phyloP scores from a whole-genome alignment of 2,113 vertebrate species.

The Pithys albifrons region DNA sequence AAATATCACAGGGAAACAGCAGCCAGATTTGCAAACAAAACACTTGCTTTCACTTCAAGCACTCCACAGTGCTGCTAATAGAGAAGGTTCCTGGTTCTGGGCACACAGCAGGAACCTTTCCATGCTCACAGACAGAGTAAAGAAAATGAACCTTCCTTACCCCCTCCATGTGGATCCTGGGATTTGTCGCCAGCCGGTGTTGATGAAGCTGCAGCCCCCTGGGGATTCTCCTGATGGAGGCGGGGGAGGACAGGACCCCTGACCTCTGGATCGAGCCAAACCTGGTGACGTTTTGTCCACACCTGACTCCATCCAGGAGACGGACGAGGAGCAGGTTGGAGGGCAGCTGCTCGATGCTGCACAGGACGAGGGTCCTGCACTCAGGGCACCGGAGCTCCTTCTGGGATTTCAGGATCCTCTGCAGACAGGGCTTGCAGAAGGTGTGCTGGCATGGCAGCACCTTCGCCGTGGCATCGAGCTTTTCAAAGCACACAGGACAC shows the following conservation, averaged over 20 bases:
- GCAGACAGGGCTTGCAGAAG: constrained; percentile 90
- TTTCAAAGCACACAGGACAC: constrained; percentile 89
- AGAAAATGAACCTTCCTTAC: constrained; percentile 71
- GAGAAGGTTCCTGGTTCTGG: neutral
- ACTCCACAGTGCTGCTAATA: neutral
- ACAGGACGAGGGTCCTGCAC: constrained; percentile 80
- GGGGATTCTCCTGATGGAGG: constrained; percentile 65
- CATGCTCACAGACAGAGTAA: neutral
- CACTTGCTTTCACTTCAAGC: neutral
- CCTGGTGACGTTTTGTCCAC: constrained; percentile 48
- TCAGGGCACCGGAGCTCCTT: constrained; percentile 88
- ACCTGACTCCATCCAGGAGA: constrained; percentile 82
- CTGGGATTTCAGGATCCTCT: constrained; percentile 79
- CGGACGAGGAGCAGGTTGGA: constrained; percentile 86
- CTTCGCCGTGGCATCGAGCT: constrained; percentile 86
- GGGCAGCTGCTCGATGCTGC: constrained; percentile 87
- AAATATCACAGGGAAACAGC: neutral
- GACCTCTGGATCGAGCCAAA: constrained; percentile 70
- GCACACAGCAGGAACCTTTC: neutral
- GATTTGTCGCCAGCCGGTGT: constrained; percentile 70
- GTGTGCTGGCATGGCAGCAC: constrained; percentile 97
- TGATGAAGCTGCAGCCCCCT: constrained; percentile 68
- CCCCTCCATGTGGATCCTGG: constrained; percentile 77
- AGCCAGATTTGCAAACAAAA: neutral
- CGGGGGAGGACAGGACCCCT: constrained; percentile 61